These are phyloP conservation scores for Alviniconcha marisindica DNA, from an alignment of 1,140 invertebrate species.

Conservation along the genomic window DNA sequence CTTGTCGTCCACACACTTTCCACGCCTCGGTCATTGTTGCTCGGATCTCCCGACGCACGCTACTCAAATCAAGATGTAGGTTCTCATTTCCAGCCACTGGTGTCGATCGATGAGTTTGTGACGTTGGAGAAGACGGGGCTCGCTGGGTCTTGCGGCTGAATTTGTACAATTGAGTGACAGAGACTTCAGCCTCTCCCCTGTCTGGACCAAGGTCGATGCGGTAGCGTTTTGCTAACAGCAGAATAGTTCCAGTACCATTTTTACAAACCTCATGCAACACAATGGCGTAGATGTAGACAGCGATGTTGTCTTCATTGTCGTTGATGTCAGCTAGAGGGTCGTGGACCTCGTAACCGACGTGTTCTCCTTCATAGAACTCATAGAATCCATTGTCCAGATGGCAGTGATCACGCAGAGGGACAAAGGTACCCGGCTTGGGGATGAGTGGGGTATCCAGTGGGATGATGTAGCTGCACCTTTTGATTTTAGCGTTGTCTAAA, in stretches of 20 bases:
- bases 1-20: slow-evolving; percentile 47
- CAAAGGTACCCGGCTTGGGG: slow-evolving; percentile 49
- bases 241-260: background rate
- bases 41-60: slow-evolving; percentile 48
- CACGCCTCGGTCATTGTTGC: slow-evolving; percentile 53
- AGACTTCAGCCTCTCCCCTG: slow-evolving; percentile 38
- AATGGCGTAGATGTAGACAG: slow-evolving; percentile 54
- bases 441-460: slow-evolving; percentile 28
- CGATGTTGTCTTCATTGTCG: slow-evolving; percentile 20
- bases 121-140: no score
- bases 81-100: no score
- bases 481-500: no score
- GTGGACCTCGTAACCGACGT: slow-evolving; percentile 59
- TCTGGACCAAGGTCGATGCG: slow-evolving; percentile 57
- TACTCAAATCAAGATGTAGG: background rate
- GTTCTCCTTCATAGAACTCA: slow-evolving; percentile 53
- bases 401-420: slow-evolving; percentile 54
- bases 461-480: no score
- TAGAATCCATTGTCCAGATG: slow-evolving; percentile 56
- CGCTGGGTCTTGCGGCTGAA: slow-evolving; percentile 4
- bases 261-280: slow-evolving; percentile 47
- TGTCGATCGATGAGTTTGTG: no score
- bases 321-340: slow-evolving; percentile 45
- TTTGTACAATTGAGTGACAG: slow-evolving; percentile 50
- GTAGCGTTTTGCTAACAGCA: slow-evolving; percentile 49